Evolutionary conservation across 2,888 invertebrate genomes (phyloP), one percentile per base, ranked within the genome.

Genomic region (Tenthredo amoena): DNA sequence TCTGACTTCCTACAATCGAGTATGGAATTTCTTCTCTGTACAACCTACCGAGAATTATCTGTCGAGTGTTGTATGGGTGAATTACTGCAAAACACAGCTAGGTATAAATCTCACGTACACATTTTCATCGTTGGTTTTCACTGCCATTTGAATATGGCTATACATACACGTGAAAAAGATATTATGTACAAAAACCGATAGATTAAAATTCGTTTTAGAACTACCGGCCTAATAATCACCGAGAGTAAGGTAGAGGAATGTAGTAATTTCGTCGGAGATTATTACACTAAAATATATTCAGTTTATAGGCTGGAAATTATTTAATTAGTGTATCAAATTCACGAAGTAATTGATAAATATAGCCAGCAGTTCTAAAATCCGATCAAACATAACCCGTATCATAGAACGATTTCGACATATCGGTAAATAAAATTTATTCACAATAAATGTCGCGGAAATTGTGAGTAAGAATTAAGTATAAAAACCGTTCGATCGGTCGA

Each of bases 81-180:
- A 81, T 81, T 62, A 81, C 81, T 81, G 81, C 62, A 81, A 81
- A 81, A 81, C 81, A 81, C 6, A 21, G 55, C 7, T 7, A 37
- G 58, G 40, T n/a, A 40, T 81, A 81, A 81, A 62, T 81, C 62
- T 50, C 77, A 55, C 18, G n/a, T 58, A 40, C 15, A 81, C 7
- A 81, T 15, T 55, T 34, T 21, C 18, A 31, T n/a, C 9, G 1
- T 18, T 31, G 43, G 40, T 77, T 77, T 55, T 34, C 77, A 50
- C 50, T 55, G 77, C 34, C 77, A 31, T 31, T 50, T 40, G 62
- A 62, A 62, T 55, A n/a, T n/a, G 18, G n/a, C n/a, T 55, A 4
- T 62, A 26, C 1, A 6, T 26, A 62, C 10, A 50, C 18, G 18
- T 50, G 18, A 18, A 6, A 50, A 50, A 50, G 6, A 50, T 18